Evolutionary conservation across 1,140 invertebrate genomes (phyloP).

Genomic region (Cydia amplana): DNA sequence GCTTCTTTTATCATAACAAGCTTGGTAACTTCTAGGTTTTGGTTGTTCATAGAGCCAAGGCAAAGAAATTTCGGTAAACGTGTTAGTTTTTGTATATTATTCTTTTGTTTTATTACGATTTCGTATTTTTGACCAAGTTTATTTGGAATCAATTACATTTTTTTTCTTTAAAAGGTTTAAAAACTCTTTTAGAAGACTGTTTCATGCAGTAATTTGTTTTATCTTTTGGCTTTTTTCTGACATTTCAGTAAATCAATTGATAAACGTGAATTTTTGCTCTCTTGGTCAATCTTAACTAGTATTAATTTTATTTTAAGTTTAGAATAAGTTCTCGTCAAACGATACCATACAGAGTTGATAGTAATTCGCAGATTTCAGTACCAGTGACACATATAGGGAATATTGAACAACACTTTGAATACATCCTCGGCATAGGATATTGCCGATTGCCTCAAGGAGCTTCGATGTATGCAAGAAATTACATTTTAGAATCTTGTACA

Average conservation of each 20-base stretch:
- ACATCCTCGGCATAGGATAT: too few species aligned
- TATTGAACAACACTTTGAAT: too few species aligned
- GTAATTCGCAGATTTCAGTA: background rate
- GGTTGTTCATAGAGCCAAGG: conserved; percentile 8
- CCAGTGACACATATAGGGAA: background rate
- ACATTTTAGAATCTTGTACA: too few species aligned
- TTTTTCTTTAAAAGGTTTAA: background rate
- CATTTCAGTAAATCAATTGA: background rate
- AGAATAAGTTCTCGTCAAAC: background rate
- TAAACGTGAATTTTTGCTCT: background rate
- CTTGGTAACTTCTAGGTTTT: background rate
- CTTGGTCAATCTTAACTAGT: background rate
- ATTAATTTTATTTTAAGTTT: conserved; percentile 7
- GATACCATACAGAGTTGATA: background rate
- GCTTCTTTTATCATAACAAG: background rate
- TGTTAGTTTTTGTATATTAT: background rate
- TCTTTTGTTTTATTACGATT: background rate
- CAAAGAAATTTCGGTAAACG: conserved; percentile 1
- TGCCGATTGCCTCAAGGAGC: too few species aligned
- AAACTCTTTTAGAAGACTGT: background rate
- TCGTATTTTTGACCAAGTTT: background rate
- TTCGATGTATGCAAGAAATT: too few species aligned
- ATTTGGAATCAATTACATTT: background rate
- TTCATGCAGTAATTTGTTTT: background rate
- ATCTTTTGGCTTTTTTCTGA: background rate